Conservation (phyloP, 2,888 invertebrate species). For the Drosophila atroscutellata region DNA sequence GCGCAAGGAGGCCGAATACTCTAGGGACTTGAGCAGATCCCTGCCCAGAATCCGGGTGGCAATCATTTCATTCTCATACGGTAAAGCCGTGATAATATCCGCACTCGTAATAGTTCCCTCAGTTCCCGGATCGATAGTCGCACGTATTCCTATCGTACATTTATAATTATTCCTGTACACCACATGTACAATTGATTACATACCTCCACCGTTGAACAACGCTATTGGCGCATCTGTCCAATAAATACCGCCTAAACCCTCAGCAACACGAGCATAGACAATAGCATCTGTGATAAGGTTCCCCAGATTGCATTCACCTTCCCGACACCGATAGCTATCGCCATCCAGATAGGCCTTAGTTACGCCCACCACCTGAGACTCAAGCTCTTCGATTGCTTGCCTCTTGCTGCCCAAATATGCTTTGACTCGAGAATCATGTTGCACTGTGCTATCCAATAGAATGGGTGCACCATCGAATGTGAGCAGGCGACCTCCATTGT, state of each 20-base stretch:
- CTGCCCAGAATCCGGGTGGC: constrained; percentile 88
- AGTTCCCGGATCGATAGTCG: constrained; percentile 86
- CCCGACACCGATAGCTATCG: constrained; percentile 87
- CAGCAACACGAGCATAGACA: constrained; percentile 85
- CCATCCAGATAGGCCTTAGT: constrained; percentile 90
- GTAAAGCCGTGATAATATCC: constrained; percentile 89
- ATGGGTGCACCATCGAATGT: constrained; percentile 90
- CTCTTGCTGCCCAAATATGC: constrained; percentile 87
- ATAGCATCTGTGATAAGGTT: constrained; percentile 91
- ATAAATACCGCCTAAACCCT: constrained; percentile 61
- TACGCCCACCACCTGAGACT: constrained; percentile 87
- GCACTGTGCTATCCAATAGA: constrained; percentile 88
- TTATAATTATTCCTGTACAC: no score
- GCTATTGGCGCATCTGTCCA: constrained; percentile 86
- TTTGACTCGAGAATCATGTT: constrained; percentile 87
- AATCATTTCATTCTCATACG: constrained; percentile 89
- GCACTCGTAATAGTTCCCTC: constrained; percentile 88
- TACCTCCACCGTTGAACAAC: constrained; percentile 91
- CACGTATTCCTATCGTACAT: constrained; percentile 86
- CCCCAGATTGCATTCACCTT: constrained; percentile 92
- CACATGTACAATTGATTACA: constrained; percentile 73
- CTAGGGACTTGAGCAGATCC: constrained; percentile 87
- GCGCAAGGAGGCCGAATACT: constrained; percentile 87
- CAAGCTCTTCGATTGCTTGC: constrained; percentile 83
- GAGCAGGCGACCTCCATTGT: constrained; percentile 89